Base-by-base conservation (phyloP, 2,888 invertebrate species). In the Drosophila birchii region DNA sequence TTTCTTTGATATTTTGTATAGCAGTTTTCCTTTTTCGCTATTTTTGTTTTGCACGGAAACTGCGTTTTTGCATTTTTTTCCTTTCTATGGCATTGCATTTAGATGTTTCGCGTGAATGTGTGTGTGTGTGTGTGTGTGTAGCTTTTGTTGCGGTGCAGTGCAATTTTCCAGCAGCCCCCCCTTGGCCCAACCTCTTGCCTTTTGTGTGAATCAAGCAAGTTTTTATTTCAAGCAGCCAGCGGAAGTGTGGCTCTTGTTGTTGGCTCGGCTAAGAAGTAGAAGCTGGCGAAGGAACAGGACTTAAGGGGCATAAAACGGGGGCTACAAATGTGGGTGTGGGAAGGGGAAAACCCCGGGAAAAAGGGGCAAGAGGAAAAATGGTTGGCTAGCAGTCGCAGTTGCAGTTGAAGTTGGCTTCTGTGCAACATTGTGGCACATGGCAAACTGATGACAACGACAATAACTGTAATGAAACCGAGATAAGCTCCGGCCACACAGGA, bases 391-490 rank as follows among this genome's bases (percentile, higher is more conserved):
- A 69, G 62, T 58, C 9, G 61, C 80, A 59, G 64, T 64, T 79
- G 77, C 66, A 60, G 72, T 29, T 61, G 54, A 47, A 71, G 71
- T 49, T 41, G 70, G 39, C 70, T 69, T 68, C 47, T 70, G 68
- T 68, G 68, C 68, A 81, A 87, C 88, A 87, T 85, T 82, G 82
- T 82, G 86, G 81, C 80, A 88, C 82, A 88, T 81, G 75, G 73
- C 78, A 70, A 78, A 82, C 89, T 87, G 84, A 89, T 87, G 84
- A 85, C 84, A 85, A 89, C 86, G 89, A 85, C 89, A 87, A 85
- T 85, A 85, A 85, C 82, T 87, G 88, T 85, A 85, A 85, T 85
- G 89, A 85, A 89, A 85, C 89, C 82, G 76, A 81, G 84, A 85
- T 89, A 85, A 85, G 84, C 89, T 80, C 75, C 58, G 72, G 75